phyloP scores from a whole-genome alignment of 2,888 invertebrate species.

The Cephalotes varians region DNA sequence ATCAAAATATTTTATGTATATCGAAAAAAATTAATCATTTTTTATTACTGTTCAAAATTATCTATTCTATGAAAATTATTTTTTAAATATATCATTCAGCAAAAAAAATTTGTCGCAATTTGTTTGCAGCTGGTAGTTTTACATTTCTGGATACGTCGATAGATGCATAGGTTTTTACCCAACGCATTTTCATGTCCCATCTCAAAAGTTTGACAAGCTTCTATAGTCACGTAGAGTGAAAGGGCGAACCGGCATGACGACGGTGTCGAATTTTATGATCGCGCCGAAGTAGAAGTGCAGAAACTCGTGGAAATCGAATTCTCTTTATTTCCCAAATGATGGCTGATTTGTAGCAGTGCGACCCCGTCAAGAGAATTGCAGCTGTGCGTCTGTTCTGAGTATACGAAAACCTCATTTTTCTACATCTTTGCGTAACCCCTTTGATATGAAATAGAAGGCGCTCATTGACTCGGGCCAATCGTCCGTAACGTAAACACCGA shows the following conservation, averaged over 20 bases:
- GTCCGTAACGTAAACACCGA: conserved; percentile 48
- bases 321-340: conserved; percentile 45
- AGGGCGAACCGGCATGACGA: conserved; percentile 6
- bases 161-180: no score
- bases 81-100: background rate
- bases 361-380: background rate
- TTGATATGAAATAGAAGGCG: conserved; percentile 41
- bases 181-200: background rate
- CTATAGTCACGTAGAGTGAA: conserved; percentile 7
- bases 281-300: background rate
- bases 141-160: background rate
- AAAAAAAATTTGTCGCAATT: background rate
- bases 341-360: conserved; percentile 2
- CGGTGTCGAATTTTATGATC: conserved; percentile 34
- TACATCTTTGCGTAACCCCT: conserved; percentile 45
- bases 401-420: conserved; percentile 24
- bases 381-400: conserved; percentile 10
- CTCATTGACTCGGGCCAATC: conserved; percentile 44
- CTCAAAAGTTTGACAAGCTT: conserved; percentile 7
- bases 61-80: background rate
- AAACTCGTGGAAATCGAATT: conserved; percentile 46
- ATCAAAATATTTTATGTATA: background rate
- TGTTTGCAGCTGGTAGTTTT: background rate
- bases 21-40: background rate
- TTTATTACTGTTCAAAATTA: background rate